Evolutionary conservation across 2,888 invertebrate genomes (phyloP).

Genomic region (Ophion ventricosus): DNA sequence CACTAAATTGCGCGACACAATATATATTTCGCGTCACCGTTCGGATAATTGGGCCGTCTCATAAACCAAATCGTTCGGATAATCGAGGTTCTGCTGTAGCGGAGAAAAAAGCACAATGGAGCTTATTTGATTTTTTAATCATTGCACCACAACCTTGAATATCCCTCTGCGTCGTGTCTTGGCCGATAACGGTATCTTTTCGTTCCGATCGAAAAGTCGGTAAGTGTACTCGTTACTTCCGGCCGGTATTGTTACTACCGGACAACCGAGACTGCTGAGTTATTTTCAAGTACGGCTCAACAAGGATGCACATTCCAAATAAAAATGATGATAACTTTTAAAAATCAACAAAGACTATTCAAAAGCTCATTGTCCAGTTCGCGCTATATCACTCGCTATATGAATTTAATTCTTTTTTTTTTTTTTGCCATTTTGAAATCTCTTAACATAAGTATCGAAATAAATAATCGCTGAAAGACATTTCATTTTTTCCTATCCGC

Average conservation of each 20-base stretch:
- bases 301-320: neutral
- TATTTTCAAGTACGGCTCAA: neutral
- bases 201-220: neutral
- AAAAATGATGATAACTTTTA: neutral
- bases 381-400: neutral
- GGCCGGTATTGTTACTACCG: neutral
- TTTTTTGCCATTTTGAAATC: slow-evolving; percentile 32
- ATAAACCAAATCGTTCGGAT: no score
- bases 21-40: no score
- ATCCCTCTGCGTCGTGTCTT: neutral
- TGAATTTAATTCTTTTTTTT: neutral
- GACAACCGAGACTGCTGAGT: neutral
- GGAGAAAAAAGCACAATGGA: slow-evolving; percentile 8
- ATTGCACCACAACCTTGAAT: neutral
- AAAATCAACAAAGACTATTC: no score
- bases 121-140: neutral
- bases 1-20: no score
- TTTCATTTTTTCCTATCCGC: slow-evolving; percentile 52
- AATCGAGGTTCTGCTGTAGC: no score
- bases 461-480: slow-evolving; percentile 54
- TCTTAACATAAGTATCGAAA: neutral
- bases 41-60: no score
- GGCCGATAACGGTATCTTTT: neutral
- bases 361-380: neutral
- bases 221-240: neutral